These are phyloP conservation scores for Myiotriccus ornatus DNA, from an alignment of 2,797 vertebrate genomes.

Conservation along the genomic window DNA sequence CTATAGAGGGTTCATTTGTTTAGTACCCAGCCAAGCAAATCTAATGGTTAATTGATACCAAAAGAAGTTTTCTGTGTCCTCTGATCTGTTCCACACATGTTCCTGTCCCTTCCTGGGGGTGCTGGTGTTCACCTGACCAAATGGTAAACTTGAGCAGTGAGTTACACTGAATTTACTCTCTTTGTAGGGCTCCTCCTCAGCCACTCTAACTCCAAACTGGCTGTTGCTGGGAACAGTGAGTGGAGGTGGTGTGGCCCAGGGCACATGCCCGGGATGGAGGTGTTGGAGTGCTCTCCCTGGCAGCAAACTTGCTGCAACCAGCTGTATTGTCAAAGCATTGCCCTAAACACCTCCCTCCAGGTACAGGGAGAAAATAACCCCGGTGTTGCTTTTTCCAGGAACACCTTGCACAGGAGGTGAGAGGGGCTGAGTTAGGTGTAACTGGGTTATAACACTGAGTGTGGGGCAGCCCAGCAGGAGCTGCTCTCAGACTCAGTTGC, in stretches of 20 bases:
- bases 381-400: not conserved
- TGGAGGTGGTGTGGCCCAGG: not conserved
- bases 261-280: not conserved
- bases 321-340: not conserved
- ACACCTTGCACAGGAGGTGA: not conserved
- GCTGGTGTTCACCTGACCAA: not conserved
- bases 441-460: not conserved
- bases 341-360: not conserved
- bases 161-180: not conserved
- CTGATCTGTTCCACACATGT: not conserved
- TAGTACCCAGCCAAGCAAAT: slow-evolving; percentile 4
- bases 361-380: not conserved
- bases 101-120: not conserved
- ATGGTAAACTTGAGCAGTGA: not conserved
- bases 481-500: not conserved
- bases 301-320: not conserved
- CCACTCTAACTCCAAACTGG: not conserved
- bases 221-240: not conserved
- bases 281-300: not conserved
- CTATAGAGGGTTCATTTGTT: slow-evolving; percentile 26
- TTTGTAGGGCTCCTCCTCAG: not conserved
- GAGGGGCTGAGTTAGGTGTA: not conserved
- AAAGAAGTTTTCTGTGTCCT: not conserved
- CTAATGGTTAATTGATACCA: not conserved
- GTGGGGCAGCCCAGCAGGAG: not conserved